phyloP scores from a whole-genome alignment of 2,888 invertebrate species.

The Cheilosia vulpina region DNA sequence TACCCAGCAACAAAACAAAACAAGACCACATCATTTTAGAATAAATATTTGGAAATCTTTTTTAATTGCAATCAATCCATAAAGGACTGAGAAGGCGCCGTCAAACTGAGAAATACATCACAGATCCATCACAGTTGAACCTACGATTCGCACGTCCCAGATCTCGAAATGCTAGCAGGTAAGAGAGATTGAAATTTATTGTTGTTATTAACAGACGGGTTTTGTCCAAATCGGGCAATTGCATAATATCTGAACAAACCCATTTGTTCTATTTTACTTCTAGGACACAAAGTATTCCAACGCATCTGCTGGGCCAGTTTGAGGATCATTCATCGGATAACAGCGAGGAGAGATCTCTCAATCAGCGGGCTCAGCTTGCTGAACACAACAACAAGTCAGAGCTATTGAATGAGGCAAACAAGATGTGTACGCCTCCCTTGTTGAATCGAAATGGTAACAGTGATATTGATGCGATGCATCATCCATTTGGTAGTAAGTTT shows the following conservation, averaged over 20 bases:
- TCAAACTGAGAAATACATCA: constrained; percentile 92
- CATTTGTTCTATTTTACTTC: background rate
- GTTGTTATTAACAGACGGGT: background rate
- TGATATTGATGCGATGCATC: constrained; percentile 45
- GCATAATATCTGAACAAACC: background rate
- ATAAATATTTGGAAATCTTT: constrained; percentile 48
- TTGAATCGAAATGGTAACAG: constrained; percentile 53
- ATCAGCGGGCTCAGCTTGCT: constrained; percentile 33
- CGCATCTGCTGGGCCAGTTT: constrained; percentile 82
- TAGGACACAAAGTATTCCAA: constrained; percentile 84
- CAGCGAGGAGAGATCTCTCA: constrained; percentile 78
- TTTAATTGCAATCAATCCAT: constrained; percentile 49
- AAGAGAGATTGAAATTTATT: constrained; percentile 51
- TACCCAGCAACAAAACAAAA: constrained; percentile 7
- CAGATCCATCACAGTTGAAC: constrained; percentile 92
- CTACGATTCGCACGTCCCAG: constrained; percentile 91
- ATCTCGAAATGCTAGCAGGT: constrained; percentile 83
- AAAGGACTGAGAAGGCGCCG: constrained; percentile 85
- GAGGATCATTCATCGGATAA: constrained; percentile 81
- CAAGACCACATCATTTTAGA: constrained; percentile 17
- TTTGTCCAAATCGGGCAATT: background rate
- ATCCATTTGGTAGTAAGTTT: constrained; percentile 53
- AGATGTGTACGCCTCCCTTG: constrained; percentile 34
- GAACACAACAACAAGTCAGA: constrained; percentile 42
- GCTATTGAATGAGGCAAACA: constrained; percentile 39